These are phyloP conservation scores for Sylvia atricapilla DNA, from an alignment of 2,113 vertebrate species.

Conservation along the genomic window DNA sequence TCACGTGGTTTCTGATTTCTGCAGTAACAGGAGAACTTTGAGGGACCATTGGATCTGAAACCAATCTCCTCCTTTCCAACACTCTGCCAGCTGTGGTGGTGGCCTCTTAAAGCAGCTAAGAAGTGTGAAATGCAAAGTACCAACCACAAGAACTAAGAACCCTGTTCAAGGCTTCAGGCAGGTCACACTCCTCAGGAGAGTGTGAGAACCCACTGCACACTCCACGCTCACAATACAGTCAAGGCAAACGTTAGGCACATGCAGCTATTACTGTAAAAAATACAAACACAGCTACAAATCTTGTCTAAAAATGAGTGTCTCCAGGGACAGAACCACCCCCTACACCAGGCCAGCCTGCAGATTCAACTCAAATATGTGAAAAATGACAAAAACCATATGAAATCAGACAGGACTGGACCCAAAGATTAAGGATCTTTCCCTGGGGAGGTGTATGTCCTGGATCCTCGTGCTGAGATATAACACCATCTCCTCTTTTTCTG, in stretches of 20 bases:
- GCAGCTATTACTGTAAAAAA: neutral
- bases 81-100: neutral
- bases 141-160: neutral
- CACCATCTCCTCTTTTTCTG: neutral
- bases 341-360: neutral
- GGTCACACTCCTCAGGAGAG: accelerated
- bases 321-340: neutral
- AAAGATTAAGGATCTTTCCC: neutral
- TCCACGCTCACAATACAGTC: neutral
- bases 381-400: neutral
- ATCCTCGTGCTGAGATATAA: neutral
- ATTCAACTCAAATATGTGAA: neutral
- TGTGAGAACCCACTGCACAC: neutral
- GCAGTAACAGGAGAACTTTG: neutral
- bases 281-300: neutral
- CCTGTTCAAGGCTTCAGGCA: neutral
- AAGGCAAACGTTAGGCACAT: neutral
- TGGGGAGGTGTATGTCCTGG: neutral
- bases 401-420: neutral
- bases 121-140: neutral
- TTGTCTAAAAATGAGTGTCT: neutral
- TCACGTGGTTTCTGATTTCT: accelerated
- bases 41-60: neutral
- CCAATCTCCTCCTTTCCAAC: neutral
- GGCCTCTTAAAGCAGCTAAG: neutral